These are phyloP conservation scores for Drosophila watanabei DNA, from an alignment of 1,140 invertebrate species.

Conservation along the genomic window DNA sequence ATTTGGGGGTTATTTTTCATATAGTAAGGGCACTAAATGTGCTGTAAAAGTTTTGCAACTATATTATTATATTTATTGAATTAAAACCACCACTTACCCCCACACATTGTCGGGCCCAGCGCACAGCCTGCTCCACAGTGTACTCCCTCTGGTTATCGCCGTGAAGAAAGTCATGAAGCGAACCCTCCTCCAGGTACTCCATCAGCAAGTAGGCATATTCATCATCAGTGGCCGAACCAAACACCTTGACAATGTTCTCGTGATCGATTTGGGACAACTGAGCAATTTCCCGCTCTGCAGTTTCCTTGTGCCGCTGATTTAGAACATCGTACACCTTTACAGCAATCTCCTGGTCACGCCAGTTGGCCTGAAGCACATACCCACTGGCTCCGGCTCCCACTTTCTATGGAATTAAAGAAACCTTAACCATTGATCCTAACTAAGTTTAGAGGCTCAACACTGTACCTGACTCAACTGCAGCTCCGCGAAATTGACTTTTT, in stretches of 20 bases:
- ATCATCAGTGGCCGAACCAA: neutral
- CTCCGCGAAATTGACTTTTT: constrained; percentile 11
- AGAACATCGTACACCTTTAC: constrained; percentile 9
- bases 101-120: constrained; percentile 22
- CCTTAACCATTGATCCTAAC: neutral
- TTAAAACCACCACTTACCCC: neutral
- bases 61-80: neutral
- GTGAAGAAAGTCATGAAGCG: constrained; percentile 22
- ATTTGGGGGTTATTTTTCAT: neutral
- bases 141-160: constrained; percentile 5
- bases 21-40: neutral
- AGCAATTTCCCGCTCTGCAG: constrained; percentile 20
- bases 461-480: constrained; percentile 10
- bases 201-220: constrained; percentile 20
- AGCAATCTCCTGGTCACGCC: constrained; percentile 9
- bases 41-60: no score
- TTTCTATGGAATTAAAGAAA: neutral
- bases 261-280: constrained; percentile 9
- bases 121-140: constrained; percentile 12
- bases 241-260: constrained; percentile 18
- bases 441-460: neutral
- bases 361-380: constrained; percentile 6
- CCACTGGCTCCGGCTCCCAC: constrained; percentile 11
- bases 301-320: neutral
- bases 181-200: constrained; percentile 30